A percentile compares a stretch with the other conserved stretches of the same genome.
These are phyloP conservation scores for Caenorhabditis becei DNA, from an alignment of 2,888 invertebrate species.

Conservation along the genomic window DNA sequence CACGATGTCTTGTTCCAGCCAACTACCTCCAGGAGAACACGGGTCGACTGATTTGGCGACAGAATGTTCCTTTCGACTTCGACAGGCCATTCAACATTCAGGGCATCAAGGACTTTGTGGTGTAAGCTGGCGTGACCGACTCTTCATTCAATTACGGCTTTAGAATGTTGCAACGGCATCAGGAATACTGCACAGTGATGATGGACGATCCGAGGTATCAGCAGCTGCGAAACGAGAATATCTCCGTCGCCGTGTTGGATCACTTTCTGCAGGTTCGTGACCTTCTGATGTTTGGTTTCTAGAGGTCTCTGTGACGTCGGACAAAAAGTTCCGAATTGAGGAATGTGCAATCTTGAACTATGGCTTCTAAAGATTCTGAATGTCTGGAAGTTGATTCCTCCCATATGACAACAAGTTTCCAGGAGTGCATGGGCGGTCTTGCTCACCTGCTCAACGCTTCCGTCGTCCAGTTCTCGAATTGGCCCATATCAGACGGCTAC, in stretches of 20 bases:
- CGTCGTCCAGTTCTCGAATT: constrained; percentile 78
- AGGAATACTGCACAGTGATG: constrained; percentile 72
- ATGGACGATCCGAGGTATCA: constrained; percentile 68
- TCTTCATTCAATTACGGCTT: not conserved
- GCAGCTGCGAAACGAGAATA: constrained; percentile 48
- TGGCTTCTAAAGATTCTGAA: too few relatives aligned
- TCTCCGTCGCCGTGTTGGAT: constrained; percentile 76
- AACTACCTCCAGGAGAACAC: constrained; percentile 65
- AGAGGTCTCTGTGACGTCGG: constrained; percentile 10
- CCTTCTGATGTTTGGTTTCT: not conserved
- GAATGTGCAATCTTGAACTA: not conserved
- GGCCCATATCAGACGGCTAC: constrained; percentile 80
- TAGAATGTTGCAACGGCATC: constrained; percentile 75
- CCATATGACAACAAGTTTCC: too few relatives aligned
- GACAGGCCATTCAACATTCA: constrained; percentile 73
- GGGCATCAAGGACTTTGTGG: constrained; percentile 71
- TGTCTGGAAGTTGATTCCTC: too few relatives aligned
- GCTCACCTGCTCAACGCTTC: constrained; percentile 76
- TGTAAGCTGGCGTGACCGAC: constrained; percentile 32
- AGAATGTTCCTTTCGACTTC: constrained; percentile 73
- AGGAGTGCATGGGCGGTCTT: constrained; percentile 78
- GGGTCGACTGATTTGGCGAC: constrained; percentile 70
- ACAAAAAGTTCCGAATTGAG: constrained; percentile 1
- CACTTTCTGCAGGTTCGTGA: constrained; percentile 76
- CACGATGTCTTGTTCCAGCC: constrained; percentile 42